Conservation (phyloP, 2,888 invertebrate species). For the Drosophila acutilabella region DNA sequence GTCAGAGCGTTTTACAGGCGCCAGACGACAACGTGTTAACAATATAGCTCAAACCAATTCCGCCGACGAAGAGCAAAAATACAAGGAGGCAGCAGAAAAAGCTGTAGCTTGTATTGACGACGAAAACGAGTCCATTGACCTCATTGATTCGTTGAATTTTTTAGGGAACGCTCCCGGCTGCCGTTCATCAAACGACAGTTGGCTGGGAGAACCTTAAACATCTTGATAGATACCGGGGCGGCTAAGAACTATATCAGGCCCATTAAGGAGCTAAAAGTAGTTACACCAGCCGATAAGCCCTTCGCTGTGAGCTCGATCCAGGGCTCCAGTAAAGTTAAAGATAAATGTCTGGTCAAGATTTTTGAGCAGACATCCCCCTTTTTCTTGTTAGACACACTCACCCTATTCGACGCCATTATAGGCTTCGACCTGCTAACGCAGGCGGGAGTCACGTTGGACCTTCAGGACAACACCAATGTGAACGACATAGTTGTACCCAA, state of each 20-base stretch:
- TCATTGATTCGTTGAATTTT: neutral
- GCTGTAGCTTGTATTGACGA: neutral
- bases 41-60: neutral
- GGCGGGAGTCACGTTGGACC: no score
- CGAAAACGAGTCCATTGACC: neutral
- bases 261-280: neutral
- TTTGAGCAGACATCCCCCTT: neutral
- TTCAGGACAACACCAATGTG: no score
- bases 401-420: neutral
- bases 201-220: neutral
- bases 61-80: no score
- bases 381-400: neutral
- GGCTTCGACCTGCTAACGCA: no score
- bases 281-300: neutral
- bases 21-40: neutral
- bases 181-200: neutral
- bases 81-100: neutral
- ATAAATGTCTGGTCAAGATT: neutral
- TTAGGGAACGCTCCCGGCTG: slow-evolving; percentile 2
- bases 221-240: neutral
- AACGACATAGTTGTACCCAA: neutral
- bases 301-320: neutral
- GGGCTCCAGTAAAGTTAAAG: neutral
- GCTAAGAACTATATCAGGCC: neutral
- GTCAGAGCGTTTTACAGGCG: neutral